Conservation (phyloP, 2,888 invertebrate genomes). For the Cerastis rubricosa region DNA sequence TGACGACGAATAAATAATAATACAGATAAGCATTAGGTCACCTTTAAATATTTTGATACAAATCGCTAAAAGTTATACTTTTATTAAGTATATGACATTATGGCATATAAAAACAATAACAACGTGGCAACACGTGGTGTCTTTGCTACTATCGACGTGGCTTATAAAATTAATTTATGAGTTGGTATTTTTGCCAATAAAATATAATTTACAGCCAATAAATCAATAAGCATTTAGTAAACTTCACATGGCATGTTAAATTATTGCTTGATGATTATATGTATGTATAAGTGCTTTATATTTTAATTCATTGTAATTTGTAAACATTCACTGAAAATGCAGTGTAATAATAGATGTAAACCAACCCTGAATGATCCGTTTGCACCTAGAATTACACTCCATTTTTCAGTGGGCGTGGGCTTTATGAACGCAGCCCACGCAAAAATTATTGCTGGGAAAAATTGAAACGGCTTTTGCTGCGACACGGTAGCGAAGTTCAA, state of each 20-base stretch:
- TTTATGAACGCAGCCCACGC: too few species aligned
- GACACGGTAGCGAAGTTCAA: neutral
- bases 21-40: neutral
- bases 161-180: slow-evolving; percentile 16
- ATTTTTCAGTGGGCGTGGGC: too few species aligned
- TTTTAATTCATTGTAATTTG: neutral
- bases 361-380: too few species aligned
- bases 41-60: slow-evolving; percentile 1
- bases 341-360: too few species aligned
- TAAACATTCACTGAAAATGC: neutral
- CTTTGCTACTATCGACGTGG: neutral
- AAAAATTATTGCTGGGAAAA: too few species aligned
- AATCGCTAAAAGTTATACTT: neutral
- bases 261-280: neutral
- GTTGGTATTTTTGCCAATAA: neutral
- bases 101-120: neutral
- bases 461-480: too few species aligned
- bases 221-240: neutral
- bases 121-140: neutral
- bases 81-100: neutral
- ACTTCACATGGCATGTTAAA: neutral
- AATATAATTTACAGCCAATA: slow-evolving; percentile 7
- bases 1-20: neutral
- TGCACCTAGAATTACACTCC: too few species aligned
- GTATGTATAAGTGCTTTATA: neutral